Base-by-base conservation (phyloP, 2,797 vertebrate genomes). In the Phoxinus dragarum region DNA sequence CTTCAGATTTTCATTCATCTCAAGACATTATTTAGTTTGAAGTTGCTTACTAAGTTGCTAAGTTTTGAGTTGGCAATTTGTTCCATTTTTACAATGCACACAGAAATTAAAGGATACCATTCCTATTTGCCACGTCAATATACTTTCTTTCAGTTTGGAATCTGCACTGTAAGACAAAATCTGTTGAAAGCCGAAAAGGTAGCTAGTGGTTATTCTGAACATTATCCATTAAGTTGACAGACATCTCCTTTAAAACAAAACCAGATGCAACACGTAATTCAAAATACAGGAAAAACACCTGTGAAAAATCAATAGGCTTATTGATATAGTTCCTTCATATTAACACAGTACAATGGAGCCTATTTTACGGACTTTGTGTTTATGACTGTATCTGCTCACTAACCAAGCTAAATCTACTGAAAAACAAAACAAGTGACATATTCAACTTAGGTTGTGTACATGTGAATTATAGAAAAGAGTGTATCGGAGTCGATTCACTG, bases 1-100 rank as follows among this genome's bases (percentile, higher is more conserved):
- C 68, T 67, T 72, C 8, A 23, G 38, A 68, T 69, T 69, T 77
- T 44, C 36, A 59, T 79, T 36, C 38, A 42, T 44, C 47, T 84
- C 40, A 19, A 79, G 38, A 21, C 31, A 44, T 79, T 59, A 84
- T 56, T 84, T 71, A 4, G 40, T 47, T 61, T 52, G 23, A 54
- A 21, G 16, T 67, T 52, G 64, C 64, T 61, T 54, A 76, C 21
- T 31, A 76, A 64, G 44, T 66, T 82, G 72, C 12, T 19, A 61
- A 66, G 71, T 59, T 87, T 80, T 56, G 31, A 72, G 31, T 56
- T 36, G 73, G 80, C 40, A 34, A 31, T 78, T 85, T 87, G 59
- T 42, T 38, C 31, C 31, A 31, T 80, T 80, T 81, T 64, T 47
- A 59, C 21, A 16, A 31, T 31, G 66, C 54, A 12, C 4, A 47